These are phyloP conservation scores for Micronycteris hirsuta DNA, from an alignment of 2,113 vertebrate species.

Conservation along the genomic window DNA sequence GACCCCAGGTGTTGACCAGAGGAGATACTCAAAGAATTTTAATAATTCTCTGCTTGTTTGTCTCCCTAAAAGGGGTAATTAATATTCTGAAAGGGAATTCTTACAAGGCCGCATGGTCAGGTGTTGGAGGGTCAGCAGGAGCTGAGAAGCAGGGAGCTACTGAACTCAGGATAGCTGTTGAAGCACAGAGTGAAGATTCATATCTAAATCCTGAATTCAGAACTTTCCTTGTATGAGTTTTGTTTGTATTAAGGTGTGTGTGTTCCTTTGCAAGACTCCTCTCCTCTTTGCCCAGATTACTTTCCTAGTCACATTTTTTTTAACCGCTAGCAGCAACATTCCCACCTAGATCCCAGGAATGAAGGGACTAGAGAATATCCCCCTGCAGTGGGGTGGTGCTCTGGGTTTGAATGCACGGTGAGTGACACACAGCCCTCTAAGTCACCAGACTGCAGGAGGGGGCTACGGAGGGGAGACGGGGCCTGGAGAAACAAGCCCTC, in stretches of 20 bases:
- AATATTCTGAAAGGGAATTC: not conserved
- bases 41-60: conserved; percentile 3
- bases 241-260: not conserved
- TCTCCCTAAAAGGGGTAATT: not conserved
- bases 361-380: not conserved
- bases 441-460: conserved; percentile 49
- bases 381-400: not conserved
- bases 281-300: not conserved
- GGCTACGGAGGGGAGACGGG: not conserved
- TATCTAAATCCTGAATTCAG: not conserved
- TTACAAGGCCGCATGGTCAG: not conserved
- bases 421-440: conserved; percentile 55
- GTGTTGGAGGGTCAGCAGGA: not conserved
- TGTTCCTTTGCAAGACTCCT: not conserved
- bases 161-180: not conserved
- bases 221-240: not conserved
- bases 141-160: not conserved
- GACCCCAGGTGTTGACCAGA: not conserved
- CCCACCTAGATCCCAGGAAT: not conserved
- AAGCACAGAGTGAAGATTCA: not conserved
- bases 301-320: not conserved
- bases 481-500: not conserved
- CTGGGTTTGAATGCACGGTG: conserved; percentile 20
- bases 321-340: not conserved
- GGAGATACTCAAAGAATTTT: not conserved